phyloP scores from a whole-genome alignment of 2,888 invertebrate genomes.

The Trichogramma evanescens region DNA sequence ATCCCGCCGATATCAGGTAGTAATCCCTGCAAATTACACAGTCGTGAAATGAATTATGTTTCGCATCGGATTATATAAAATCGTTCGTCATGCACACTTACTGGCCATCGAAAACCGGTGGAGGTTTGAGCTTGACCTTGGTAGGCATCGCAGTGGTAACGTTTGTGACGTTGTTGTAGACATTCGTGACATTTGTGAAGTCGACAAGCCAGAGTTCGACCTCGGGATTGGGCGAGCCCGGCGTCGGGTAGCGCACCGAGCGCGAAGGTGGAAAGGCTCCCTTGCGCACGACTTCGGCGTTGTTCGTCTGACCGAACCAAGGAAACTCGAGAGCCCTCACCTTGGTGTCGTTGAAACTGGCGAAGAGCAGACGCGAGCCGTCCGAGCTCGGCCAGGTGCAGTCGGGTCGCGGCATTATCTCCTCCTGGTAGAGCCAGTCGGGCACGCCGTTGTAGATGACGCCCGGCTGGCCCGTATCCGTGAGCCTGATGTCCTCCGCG shows the following conservation, averaged over 20 bases:
- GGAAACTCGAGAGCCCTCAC: conserved; percentile 54
- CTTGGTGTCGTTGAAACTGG: conserved; percentile 73
- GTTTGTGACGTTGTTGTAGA: conserved; percentile 47
- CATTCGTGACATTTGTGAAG: conserved; percentile 37
- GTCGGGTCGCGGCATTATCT: conserved; percentile 72
- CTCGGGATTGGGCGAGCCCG: conserved; percentile 79
- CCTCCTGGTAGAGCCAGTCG: conserved; percentile 97
- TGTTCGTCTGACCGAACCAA: conserved; percentile 62
- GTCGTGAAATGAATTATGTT: not conserved
- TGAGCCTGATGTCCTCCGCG: conserved; percentile 60
- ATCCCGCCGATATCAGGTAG: conserved; percentile 86
- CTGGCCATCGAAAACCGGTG: conserved; percentile 71
- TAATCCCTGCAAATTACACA: conserved; percentile 64
- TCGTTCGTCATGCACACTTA: conserved; percentile 50
- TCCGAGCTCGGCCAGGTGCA: conserved; percentile 81
- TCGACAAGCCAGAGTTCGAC: conserved; percentile 76
- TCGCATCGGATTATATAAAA: conserved; percentile 10
- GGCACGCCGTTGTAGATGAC: conserved; percentile 86
- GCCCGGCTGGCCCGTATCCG: conserved; percentile 70
- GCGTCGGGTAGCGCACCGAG: conserved; percentile 79
- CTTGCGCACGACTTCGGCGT: conserved; percentile 50
- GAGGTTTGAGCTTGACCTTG: conserved; percentile 55
- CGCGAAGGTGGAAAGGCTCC: conserved; percentile 71
- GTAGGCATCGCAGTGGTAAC: conserved; percentile 18
- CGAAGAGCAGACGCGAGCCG: conserved; percentile 77